Evolutionary conservation across 2,113 vertebrate species (phyloP).

Genomic region (Pelobates fuscus): DNA sequence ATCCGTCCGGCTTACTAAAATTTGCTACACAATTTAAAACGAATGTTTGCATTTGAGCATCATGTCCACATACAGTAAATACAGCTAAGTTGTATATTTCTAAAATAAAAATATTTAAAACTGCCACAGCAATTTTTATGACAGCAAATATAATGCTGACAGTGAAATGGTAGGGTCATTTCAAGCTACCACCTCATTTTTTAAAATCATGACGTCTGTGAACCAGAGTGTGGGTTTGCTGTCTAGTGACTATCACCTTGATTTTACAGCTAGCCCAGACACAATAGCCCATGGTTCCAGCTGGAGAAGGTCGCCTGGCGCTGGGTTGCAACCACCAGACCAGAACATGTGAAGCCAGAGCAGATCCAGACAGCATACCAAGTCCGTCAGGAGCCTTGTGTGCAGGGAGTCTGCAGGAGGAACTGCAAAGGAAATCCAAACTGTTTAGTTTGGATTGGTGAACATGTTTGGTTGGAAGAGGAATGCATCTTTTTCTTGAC

Average conservation of each 20-base stretch:
- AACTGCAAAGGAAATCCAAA: constrained; percentile 98
- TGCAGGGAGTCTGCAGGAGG: constrained; percentile 89
- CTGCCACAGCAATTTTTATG: too few species aligned
- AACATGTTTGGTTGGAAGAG: constrained; percentile 93
- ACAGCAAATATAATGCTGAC: too few species aligned
- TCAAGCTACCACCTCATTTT: too few species aligned
- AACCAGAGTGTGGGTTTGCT: constrained; percentile 11
- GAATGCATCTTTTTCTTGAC: too few species aligned
- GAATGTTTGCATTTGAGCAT: too few species aligned
- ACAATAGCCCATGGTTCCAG: constrained; percentile 89
- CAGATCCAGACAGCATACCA: constrained; percentile 92
- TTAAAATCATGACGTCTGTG: too few species aligned
- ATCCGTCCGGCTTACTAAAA: too few species aligned
- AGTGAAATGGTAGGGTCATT: too few species aligned
- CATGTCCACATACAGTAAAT: too few species aligned
- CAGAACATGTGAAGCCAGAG: constrained; percentile 86
- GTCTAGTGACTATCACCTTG: not conserved
- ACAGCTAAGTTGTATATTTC: too few species aligned
- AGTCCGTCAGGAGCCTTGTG: constrained; percentile 82
- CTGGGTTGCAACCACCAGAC: constrained; percentile 87
- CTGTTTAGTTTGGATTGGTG: constrained; percentile 94
- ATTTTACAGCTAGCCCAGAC: not conserved
- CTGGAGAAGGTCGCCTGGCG: constrained; percentile 95
- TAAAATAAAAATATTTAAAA: too few species aligned
- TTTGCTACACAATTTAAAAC: too few species aligned